A percentile compares a stretch with the other conserved stretches of the same genome.
phyloP scores from a whole-genome alignment of 2,113 vertebrate genomes.

The Carassius carassius region DNA sequence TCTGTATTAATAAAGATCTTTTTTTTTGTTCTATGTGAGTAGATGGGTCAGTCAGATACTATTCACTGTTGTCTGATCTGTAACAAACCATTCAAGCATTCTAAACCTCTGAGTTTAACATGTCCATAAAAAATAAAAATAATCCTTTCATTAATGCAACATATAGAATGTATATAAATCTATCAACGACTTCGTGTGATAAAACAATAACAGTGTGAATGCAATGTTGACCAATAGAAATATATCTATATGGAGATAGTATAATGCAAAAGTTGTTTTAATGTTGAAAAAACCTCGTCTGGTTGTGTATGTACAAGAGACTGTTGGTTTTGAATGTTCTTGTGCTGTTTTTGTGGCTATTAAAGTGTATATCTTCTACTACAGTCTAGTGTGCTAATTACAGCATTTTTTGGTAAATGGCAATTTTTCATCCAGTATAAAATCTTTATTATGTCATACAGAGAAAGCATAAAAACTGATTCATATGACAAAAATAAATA shows the following conservation, averaged over 20 bases:
- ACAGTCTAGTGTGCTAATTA: neutral
- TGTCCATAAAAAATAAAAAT: neutral
- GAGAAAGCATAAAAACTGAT: neutral
- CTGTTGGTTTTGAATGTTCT: constrained; percentile 60
- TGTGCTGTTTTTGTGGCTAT: constrained; percentile 61
- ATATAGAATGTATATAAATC: constrained; percentile 46
- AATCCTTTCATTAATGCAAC: constrained; percentile 41
- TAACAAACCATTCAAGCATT: constrained; percentile 36
- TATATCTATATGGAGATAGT: constrained; percentile 51
- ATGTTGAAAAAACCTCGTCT: constrained; percentile 35
- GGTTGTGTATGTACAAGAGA: constrained; percentile 55
- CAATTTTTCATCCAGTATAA: constrained; percentile 45
- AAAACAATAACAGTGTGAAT: constrained; percentile 49
- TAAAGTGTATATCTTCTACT: constrained; percentile 58
- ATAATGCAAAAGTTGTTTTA: constrained; percentile 52
- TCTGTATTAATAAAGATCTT: constrained; percentile 46
- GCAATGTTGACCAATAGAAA: constrained; percentile 50
- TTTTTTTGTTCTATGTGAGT: constrained; percentile 49
- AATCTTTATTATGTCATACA: constrained; percentile 66
- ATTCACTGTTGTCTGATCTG: constrained; percentile 53
- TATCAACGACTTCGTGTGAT: constrained; percentile 25
- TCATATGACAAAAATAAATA: constrained; percentile 61
- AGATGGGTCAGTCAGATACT: constrained; percentile 26
- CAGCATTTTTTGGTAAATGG: neutral
- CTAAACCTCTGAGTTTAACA: neutral